Conservation (phyloP, 2,888 invertebrate species). For the Rotaria macrura region DNA sequence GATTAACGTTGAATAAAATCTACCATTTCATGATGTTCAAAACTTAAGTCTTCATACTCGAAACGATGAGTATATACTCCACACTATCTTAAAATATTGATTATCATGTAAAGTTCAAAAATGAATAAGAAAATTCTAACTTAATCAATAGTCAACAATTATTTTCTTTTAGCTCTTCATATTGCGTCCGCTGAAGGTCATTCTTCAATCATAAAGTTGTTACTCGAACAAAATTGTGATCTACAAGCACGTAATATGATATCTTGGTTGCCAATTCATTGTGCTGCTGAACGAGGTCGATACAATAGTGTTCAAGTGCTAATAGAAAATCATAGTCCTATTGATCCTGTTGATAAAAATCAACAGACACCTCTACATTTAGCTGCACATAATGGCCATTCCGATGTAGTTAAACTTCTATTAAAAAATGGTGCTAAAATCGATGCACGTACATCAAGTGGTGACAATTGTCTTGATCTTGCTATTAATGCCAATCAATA, state of each 20-base stretch:
- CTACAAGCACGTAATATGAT: slow-evolving; percentile 3
- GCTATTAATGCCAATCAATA: slow-evolving; percentile 49
- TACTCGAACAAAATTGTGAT: slow-evolving; percentile 8
- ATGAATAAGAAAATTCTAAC: too few relatives aligned
- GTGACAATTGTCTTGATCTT: slow-evolving; percentile 49
- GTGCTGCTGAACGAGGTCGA: slow-evolving; percentile 58
- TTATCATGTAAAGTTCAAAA: too few relatives aligned
- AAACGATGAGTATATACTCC: too few relatives aligned
- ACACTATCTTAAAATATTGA: too few relatives aligned
- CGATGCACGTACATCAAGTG: slow-evolving; percentile 38
- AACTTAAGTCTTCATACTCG: too few relatives aligned
- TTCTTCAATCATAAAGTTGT: neutral
- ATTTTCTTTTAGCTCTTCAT: neutral
- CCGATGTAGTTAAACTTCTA: slow-evolving; percentile 46
- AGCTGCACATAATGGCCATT: slow-evolving; percentile 48
- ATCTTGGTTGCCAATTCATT: slow-evolving; percentile 30
- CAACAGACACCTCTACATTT: slow-evolving; percentile 52
- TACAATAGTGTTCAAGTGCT: slow-evolving; percentile 58
- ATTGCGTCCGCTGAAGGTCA: neutral
- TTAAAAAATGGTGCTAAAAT: slow-evolving; percentile 48
- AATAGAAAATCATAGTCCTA: slow-evolving; percentile 33
- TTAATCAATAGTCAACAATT: too few relatives aligned
- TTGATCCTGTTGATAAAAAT: slow-evolving; percentile 50
- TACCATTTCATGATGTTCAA: too few relatives aligned
- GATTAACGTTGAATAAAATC: too few relatives aligned